A percentile compares a stretch with the other conserved stretches of the same genome.
These are phyloP conservation scores for Hylaea fasciaria DNA, from an alignment of 2,888 invertebrate genomes.

Conservation along the genomic window DNA sequence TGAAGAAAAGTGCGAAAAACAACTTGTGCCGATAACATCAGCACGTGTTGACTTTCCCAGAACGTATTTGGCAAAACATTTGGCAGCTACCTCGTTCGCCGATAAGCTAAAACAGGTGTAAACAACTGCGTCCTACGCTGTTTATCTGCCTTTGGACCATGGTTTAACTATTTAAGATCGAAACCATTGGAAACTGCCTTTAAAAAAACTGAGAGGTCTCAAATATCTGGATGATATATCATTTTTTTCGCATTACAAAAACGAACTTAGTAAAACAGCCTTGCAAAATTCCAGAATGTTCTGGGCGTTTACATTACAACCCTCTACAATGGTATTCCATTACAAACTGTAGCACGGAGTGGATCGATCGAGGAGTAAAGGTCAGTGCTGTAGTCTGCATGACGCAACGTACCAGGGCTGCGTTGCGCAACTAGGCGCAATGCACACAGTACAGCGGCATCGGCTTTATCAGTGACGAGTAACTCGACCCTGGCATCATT, in stretches of 20 bases:
- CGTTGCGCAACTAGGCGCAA: slow-evolving; percentile 25
- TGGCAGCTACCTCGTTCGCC: slow-evolving; percentile 6
- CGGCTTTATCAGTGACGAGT: slow-evolving; percentile 22
- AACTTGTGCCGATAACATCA: slow-evolving; percentile 25
- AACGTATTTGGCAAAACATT: slow-evolving; percentile 23
- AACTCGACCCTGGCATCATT: slow-evolving; percentile 21
- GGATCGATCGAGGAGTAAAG: slow-evolving; percentile 73
- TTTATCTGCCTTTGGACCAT: neutral
- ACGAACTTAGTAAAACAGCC: neutral
- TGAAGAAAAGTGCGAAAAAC: slow-evolving; percentile 30
- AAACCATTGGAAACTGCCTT: neutral
- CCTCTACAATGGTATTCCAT: neutral
- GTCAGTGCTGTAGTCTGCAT: slow-evolving; percentile 67
- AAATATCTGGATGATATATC: neutral
- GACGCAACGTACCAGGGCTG: slow-evolving; percentile 22
- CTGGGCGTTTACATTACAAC: slow-evolving; percentile 4
- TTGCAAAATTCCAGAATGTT: neutral
- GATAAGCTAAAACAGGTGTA: slow-evolving; percentile 17
- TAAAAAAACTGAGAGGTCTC: no score
- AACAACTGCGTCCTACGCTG: slow-evolving; percentile 14
- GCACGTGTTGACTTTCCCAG: slow-evolving; percentile 29
- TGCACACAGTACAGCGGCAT: slow-evolving; percentile 14
- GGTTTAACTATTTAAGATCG: neutral
- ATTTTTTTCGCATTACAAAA: neutral
- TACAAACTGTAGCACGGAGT: slow-evolving; percentile 41